A percentile compares a stretch with the other conserved stretches of the same genome.
Evolutionary conservation across 2,888 invertebrate genomes (phyloP).

Genomic region (Drosophila suboccidentalis): DNA sequence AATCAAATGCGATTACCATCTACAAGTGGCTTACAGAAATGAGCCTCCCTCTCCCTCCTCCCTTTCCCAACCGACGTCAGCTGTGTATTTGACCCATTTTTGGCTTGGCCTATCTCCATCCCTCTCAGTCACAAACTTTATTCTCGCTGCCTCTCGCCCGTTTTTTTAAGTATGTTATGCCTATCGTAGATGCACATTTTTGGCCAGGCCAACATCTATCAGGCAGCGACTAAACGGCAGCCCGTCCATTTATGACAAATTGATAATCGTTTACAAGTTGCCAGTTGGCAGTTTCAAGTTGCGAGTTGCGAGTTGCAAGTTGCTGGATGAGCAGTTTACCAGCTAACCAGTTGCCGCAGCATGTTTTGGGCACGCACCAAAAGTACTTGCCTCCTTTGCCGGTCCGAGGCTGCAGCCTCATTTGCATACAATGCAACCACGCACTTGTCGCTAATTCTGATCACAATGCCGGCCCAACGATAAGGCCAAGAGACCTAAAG

Average conservation of each 20-base stretch:
- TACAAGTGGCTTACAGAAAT: conserved; percentile 50
- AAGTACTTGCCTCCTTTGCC: conserved; percentile 21
- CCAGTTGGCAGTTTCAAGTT: conserved; percentile 22
- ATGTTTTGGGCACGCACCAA: conserved; percentile 74
- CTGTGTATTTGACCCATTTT: conserved; percentile 66
- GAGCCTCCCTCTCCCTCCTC: background rate
- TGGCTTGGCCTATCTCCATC: conserved; percentile 42
- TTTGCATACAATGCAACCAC: conserved; percentile 72
- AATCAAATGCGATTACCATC: conserved; percentile 78
- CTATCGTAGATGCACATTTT: conserved; percentile 70
- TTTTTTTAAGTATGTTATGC: conserved; percentile 45
- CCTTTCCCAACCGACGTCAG: background rate
- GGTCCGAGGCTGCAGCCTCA: conserved; percentile 20
- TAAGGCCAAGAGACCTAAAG: conserved; percentile 26
- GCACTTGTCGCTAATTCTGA: conserved; percentile 60
- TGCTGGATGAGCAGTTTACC: background rate
- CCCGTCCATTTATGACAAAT: conserved; percentile 77
- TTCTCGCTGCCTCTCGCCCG: background rate
- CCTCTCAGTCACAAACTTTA: background rate
- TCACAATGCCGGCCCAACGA: conserved; percentile 32
- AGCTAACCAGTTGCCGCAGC: conserved; percentile 10
- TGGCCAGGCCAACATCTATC: conserved; percentile 72
- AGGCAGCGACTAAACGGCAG: conserved; percentile 40
- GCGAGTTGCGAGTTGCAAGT: conserved; percentile 35
- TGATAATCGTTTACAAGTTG: conserved; percentile 76